Evolutionary conservation across 2,113 vertebrate genomes (phyloP), one percentile per base, ranked within the genome.

Genomic region (Bufo bufo): DNA sequence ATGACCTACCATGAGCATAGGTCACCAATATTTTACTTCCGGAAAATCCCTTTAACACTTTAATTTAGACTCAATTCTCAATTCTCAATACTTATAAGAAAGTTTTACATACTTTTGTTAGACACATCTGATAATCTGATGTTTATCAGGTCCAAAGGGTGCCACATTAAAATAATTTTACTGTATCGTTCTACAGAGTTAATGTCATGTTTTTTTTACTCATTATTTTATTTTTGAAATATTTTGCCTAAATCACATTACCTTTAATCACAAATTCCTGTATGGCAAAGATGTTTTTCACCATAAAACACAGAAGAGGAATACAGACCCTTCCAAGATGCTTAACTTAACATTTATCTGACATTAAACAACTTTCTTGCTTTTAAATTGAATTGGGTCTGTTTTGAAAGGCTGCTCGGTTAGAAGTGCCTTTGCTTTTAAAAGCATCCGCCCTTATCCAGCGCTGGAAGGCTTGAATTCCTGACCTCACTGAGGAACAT

Each of bases 301-400:
- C 17, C 80, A 49, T 49, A 65, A 43, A 82, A 66, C 17, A 65
- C 80, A 65, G 61, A 82, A 65, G 61, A 5, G 45, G 4, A 82
- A 65, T 23, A 49, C 80, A 81, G 45, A 19, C 23, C 80, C 16
- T 82, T 65, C 59, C 59, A 82, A 82, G 11, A 43, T 14, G 59
- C 80, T 65, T 82, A 49, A 65, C 61, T 50, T 82, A 82, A 82
- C 61, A 65, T 82, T 82, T 82, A 66, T 61, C 79, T 82, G 59
- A 82, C 61, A 82, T 82, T 82, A 82, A 82, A 49, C 59, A 61
- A 63, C 17, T 20, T 13, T 65, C 66, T 65, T 11, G 17, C 61
- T 82, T 65, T n/a, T 65, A 65, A 82, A 82, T 65, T 59, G 80
- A 66, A 65, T 47, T n/a, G n/a, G 47, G 11, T 82, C 59, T 65